phyloP scores from a whole-genome alignment of 2,113 vertebrate species.

The Callithrix jacchus region DNA sequence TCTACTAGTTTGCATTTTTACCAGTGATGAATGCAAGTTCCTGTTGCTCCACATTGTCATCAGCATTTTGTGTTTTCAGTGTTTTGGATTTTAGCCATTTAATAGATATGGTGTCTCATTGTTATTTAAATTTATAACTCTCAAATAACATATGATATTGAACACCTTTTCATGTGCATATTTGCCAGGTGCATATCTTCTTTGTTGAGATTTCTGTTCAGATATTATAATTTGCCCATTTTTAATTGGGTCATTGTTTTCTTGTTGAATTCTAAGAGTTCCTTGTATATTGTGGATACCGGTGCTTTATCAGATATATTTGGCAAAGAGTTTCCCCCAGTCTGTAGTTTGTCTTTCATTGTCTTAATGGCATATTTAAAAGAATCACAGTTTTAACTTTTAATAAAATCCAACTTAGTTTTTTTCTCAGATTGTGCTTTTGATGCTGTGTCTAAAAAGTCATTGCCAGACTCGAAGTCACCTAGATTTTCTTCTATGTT shows the following conservation, averaged over 20 bases:
- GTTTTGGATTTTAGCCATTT: background rate
- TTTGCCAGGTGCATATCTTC: background rate
- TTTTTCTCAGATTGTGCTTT: background rate
- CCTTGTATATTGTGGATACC: background rate
- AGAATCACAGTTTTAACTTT: background rate
- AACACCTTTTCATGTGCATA: background rate
- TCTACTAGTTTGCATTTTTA: background rate
- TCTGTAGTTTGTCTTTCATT: background rate
- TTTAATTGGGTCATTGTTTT: background rate
- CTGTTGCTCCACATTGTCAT: background rate
- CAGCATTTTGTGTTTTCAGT: background rate
- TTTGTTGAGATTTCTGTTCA: background rate
- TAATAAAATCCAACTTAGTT: background rate
- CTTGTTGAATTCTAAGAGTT: background rate
- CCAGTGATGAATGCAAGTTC: background rate
- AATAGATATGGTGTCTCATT: background rate
- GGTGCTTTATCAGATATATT: background rate
- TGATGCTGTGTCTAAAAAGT: background rate
- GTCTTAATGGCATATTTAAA: background rate
- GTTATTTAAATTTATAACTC: background rate
- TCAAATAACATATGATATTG: background rate
- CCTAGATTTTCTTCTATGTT: background rate
- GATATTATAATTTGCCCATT: background rate
- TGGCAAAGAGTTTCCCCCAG: background rate
- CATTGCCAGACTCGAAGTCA: background rate